phyloP scores from a whole-genome alignment of 2,888 invertebrate species.

The Chalcis sispes region DNA sequence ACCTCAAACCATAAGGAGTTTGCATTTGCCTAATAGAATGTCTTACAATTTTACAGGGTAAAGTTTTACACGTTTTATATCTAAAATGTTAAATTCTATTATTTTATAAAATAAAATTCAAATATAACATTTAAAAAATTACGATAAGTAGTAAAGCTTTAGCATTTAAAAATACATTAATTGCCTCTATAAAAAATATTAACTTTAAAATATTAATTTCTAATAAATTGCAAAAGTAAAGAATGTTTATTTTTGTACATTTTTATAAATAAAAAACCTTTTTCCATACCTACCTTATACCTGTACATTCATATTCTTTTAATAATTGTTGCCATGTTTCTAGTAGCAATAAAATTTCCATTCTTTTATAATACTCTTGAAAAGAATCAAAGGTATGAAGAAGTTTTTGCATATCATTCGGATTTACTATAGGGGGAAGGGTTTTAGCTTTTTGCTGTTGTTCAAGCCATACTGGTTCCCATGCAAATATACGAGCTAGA shows the following conservation, averaged over 20 bases:
- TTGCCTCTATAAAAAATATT: neutral
- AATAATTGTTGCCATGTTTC: constrained; percentile 80
- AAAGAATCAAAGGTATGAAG: constrained; percentile 78
- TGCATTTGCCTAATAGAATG: constrained; percentile 44
- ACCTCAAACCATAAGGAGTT: constrained; percentile 51
- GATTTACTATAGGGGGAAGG: constrained; percentile 79
- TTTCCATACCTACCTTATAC: constrained; percentile 51
- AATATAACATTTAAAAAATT: neutral
- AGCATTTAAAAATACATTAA: neutral
- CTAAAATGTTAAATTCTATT: constrained; percentile 34
- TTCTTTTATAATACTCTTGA: constrained; percentile 79
- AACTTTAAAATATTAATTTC: neutral
- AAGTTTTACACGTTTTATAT: constrained; percentile 34
- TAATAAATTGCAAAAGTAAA: neutral
- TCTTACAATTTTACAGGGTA: constrained; percentile 42
- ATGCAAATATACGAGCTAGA: constrained; percentile 79
- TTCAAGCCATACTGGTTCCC: constrained; percentile 83
- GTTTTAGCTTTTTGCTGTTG: constrained; percentile 77
- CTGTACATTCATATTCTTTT: constrained; percentile 64
- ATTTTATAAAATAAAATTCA: neutral
- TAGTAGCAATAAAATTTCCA: constrained; percentile 79
- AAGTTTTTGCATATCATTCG: constrained; percentile 77
- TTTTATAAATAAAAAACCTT: neutral
- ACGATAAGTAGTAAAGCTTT: no score
- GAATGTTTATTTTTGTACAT: neutral